Base-by-base conservation (phyloP, 2,888 invertebrate genomes). In the Hirtodrosophila alboralis region DNA sequence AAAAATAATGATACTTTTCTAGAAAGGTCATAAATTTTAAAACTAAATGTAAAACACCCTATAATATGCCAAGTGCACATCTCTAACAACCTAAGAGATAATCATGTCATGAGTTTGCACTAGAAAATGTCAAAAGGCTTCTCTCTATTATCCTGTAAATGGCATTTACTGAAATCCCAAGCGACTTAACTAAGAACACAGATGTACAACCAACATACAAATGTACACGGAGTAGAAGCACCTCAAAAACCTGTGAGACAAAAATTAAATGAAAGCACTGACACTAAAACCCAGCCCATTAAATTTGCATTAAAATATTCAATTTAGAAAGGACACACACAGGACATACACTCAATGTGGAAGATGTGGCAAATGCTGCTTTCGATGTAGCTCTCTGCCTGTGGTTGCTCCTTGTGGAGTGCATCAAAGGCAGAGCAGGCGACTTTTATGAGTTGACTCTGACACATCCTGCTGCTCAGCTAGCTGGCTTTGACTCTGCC, bases 221-320 rank as follows among this genome's bases (percentile, higher is more conserved):
- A n/a, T n/a, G n/a, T n/a, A n/a, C n/a, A n/a, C n/a, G n/a, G n/a
- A n/a, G n/a, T n/a, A 10, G 31, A 14, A 47, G 40, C 63, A 45
- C 56, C 51, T 57, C 45, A 38, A 23, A 66, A 70, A 69, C 62
- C 36, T 57, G 58, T 30, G 53, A 43, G 56, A 63, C 43, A 57
- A 78, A n/a, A 74, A 76, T 78, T 64, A 78, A 75, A 78, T 75
- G 75, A 53, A 60, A 70, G 53, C 45, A 45, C 43, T 23, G 64
- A 45, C 43, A 54, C 41, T 66, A 51, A 52, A 56, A 16, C 52
- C 33, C 57, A 53, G 21, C 69, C 69, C 77, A 77, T 83, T 83
- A 77, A 83, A 77, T 84, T 77, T 77, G 69, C 77, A 83, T 77
- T 83, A 66, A 83, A 79, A 84, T 77, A 83, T 77, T 77, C 84